Percentiles rank a stretch among this genome's conserved stretches.
These are phyloP conservation scores for Chanos chanos DNA, from an alignment of 2,797 vertebrate species.

Conservation along the genomic window DNA sequence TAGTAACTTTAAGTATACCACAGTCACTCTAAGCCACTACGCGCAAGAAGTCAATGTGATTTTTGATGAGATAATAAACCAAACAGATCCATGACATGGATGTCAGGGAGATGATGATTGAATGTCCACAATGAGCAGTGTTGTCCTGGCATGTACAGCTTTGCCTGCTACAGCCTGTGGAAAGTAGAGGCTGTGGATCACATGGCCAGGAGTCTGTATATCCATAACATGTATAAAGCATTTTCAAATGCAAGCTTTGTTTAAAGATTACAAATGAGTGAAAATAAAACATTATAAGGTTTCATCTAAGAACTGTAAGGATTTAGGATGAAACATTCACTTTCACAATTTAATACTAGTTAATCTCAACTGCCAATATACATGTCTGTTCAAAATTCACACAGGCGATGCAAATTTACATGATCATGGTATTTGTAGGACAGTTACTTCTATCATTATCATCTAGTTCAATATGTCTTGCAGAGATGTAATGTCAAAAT, in stretches of 20 bases:
- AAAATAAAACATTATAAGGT: neutral
- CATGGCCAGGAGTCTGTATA: neutral
- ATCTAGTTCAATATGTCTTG: too few species aligned
- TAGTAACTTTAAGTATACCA: neutral
- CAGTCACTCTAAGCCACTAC: conserved; percentile 1
- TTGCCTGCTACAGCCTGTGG: conserved; percentile 21
- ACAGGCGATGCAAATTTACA: neutral
- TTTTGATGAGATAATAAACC: conserved; percentile 39
- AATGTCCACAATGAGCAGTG: conserved; percentile 15
- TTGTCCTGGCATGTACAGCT: conserved; percentile 2
- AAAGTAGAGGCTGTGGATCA: conserved; percentile 25
- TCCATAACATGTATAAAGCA: too few species aligned
- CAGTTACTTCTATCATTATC: too few species aligned
- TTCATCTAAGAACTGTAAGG: too few species aligned
- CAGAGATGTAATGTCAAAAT: too few species aligned
- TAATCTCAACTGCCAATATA: too few species aligned
- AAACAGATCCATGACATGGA: conserved; percentile 35
- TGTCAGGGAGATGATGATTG: conserved; percentile 18
- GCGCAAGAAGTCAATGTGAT: conserved; percentile 22
- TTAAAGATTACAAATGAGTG: neutral
- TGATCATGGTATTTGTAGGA: neutral
- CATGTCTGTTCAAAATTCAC: too few species aligned
- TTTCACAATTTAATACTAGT: too few species aligned
- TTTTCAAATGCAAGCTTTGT: too few species aligned
- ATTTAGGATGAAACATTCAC: too few species aligned